A percentile compares a stretch with the other conserved stretches of the same genome.
These are phyloP conservation scores for Cydia pomonella DNA, from an alignment of 1,140 invertebrate species.

Conservation along the genomic window DNA sequence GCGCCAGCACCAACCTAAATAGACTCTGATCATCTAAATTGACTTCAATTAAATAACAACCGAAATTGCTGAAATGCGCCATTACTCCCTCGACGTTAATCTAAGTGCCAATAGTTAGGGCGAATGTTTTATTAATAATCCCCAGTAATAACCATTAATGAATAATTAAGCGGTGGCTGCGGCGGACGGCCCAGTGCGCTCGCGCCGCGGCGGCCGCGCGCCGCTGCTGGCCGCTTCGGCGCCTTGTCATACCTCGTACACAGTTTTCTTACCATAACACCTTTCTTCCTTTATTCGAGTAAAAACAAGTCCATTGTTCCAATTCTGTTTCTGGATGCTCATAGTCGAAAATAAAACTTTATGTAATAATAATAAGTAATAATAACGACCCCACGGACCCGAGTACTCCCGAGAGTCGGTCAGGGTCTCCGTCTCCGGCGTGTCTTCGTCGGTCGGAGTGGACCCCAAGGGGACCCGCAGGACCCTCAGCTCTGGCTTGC, in stretches of 20 bases:
- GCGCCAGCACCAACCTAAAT: conserved; percentile 80
- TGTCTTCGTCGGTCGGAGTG: too few relatives aligned
- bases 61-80: conserved; percentile 81
- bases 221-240: conserved; percentile 35
- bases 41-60: conserved; percentile 81
- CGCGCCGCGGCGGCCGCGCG: conserved; percentile 43
- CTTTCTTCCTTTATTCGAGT: too few relatives aligned
- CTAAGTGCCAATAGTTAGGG: conserved; percentile 79
- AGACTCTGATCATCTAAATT: conserved; percentile 81
- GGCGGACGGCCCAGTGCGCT: conserved; percentile 58
- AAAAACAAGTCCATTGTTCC: too few relatives aligned
- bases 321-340: too few relatives aligned
- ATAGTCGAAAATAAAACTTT: too few relatives aligned
- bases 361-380: too few relatives aligned
- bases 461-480: too few relatives aligned
- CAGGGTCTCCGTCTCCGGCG: too few relatives aligned
- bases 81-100: conserved; percentile 79
- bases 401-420: too few relatives aligned
- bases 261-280: neutral
- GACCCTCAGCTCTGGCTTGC: too few relatives aligned
- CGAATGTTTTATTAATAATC: conserved; percentile 80
- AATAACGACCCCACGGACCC: too few relatives aligned
- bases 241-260: neutral
- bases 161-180: conserved; percentile 72
- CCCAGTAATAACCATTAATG: conserved; percentile 74